phyloP scores from a whole-genome alignment of 2,888 invertebrate genomes.

The Balanococcus diminutus region DNA sequence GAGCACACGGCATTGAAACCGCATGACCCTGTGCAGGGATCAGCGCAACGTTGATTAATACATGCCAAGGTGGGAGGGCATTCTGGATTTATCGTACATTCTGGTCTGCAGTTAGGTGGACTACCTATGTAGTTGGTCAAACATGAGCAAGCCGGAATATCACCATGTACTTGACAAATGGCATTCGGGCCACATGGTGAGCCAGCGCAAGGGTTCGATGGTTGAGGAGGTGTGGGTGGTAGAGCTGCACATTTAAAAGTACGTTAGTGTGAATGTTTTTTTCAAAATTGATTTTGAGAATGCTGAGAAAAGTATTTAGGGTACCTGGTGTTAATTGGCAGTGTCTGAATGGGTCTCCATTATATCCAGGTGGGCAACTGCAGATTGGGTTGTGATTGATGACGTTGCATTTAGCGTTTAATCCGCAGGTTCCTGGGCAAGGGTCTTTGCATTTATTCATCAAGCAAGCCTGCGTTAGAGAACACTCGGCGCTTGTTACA shows the following conservation, averaged over 20 bases:
- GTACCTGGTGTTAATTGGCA: constrained; percentile 67
- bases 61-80: constrained; percentile 75
- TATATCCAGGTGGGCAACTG: constrained; percentile 68
- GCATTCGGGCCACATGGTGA: constrained; percentile 63
- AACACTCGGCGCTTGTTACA: constrained; percentile 70
- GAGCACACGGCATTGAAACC: constrained; percentile 76
- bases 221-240: constrained; percentile 60
- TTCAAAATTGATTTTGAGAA: not conserved
- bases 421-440: constrained; percentile 71
- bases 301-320: too few species aligned
- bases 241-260: constrained; percentile 42
- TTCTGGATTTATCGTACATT: constrained; percentile 77
- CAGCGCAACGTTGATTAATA: constrained; percentile 73
- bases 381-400: constrained; percentile 75
- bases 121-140: constrained; percentile 60
- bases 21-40: constrained; percentile 81
- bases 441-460: constrained; percentile 70
- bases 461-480: constrained; percentile 71
- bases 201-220: constrained; percentile 69
- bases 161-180: constrained; percentile 60
- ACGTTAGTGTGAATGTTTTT: not conserved
- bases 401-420: constrained; percentile 69
- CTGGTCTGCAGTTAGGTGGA: constrained; percentile 71
- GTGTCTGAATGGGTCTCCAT: constrained; percentile 71
- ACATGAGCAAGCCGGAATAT: constrained; percentile 60